Percentiles rank a stretch among this genome's conserved stretches.
These are phyloP conservation scores for Paramisgurnus dabryanus DNA, from an alignment of 2,113 vertebrate genomes.

Conservation along the genomic window DNA sequence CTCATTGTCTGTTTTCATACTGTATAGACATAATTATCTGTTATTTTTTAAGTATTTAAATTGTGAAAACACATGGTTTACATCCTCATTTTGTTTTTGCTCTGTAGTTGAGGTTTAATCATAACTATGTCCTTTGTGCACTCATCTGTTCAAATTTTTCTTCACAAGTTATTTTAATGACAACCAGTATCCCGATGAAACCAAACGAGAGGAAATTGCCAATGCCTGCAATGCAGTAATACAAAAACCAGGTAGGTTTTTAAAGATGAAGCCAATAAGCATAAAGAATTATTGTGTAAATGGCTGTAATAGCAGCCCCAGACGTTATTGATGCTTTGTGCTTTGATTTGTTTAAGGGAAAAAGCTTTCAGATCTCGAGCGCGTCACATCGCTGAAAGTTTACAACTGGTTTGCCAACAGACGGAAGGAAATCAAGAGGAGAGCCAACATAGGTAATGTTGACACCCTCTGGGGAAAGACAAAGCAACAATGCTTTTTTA, in stretches of 20 bases:
- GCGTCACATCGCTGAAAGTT: constrained; percentile 97
- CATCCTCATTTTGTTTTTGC: too few relatives aligned
- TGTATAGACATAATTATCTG: too few relatives aligned
- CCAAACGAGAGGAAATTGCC: constrained; percentile 97
- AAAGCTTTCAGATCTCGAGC: constrained; percentile 94
- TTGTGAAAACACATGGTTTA: too few relatives aligned
- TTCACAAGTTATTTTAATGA: constrained; percentile 92
- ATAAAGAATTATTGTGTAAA: neutral
- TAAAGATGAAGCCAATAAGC: neutral
- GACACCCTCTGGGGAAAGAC: constrained; percentile 57
- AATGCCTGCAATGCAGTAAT: constrained; percentile 97
- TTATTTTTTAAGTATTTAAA: too few relatives aligned
- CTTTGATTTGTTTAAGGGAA: constrained; percentile 77
- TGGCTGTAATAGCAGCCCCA: constrained; percentile 5
- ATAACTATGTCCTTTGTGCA: too few relatives aligned
- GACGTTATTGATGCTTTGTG: neutral
- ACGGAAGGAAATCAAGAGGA: constrained; percentile 97
- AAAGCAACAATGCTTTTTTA: constrained; percentile 12
- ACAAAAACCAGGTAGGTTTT: constrained; percentile 89
- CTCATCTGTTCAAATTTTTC: neutral
- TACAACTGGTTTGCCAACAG: constrained; percentile 99
- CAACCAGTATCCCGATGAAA: constrained; percentile 97
- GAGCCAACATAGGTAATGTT: constrained; percentile 98
- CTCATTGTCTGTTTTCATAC: too few relatives aligned
- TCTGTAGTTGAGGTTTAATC: too few relatives aligned